phyloP scores from a whole-genome alignment of 2,888 invertebrate genomes.

The Drosophila nr. perissopoda region DNA sequence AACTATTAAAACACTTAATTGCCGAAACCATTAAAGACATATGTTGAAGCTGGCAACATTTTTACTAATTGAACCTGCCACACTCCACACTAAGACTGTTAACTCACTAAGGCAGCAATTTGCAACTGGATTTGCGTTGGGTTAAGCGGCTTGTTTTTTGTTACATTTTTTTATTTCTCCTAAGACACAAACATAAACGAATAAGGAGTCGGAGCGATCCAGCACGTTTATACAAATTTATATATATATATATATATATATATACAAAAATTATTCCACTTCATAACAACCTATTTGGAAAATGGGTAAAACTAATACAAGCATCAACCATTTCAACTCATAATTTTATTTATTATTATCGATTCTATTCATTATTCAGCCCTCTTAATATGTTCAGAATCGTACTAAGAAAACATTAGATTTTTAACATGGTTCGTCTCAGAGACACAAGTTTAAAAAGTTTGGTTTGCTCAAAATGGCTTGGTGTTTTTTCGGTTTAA shows the following conservation, averaged over 20 bases:
- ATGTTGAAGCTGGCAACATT: conserved; percentile 35
- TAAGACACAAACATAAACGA: not conserved
- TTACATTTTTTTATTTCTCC: not conserved
- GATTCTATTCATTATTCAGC: too few relatives aligned
- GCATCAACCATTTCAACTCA: not conserved
- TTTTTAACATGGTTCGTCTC: not conserved
- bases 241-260: not conserved
- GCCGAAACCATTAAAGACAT: conserved; percentile 29
- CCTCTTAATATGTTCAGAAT: not conserved
- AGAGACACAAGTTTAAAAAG: not conserved
- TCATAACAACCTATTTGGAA: too few relatives aligned
- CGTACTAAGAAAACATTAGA: not conserved
- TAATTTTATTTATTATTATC: not conserved
- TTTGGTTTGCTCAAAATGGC: not conserved
- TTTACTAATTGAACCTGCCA: conserved; percentile 60
- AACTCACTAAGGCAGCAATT: not conserved
- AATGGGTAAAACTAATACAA: not conserved
- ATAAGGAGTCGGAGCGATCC: not conserved
- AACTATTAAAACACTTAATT: conserved; percentile 35
- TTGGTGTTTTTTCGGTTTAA: conserved; percentile 27
- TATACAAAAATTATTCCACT: not conserved
- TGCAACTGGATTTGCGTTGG: not conserved
- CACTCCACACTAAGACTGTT: conserved; percentile 8
- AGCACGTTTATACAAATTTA: not conserved
- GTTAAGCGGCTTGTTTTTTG: not conserved